These are phyloP conservation scores for Drosophila pectinifera DNA, from an alignment of 1,140 invertebrate genomes.

Conservation along the genomic window DNA sequence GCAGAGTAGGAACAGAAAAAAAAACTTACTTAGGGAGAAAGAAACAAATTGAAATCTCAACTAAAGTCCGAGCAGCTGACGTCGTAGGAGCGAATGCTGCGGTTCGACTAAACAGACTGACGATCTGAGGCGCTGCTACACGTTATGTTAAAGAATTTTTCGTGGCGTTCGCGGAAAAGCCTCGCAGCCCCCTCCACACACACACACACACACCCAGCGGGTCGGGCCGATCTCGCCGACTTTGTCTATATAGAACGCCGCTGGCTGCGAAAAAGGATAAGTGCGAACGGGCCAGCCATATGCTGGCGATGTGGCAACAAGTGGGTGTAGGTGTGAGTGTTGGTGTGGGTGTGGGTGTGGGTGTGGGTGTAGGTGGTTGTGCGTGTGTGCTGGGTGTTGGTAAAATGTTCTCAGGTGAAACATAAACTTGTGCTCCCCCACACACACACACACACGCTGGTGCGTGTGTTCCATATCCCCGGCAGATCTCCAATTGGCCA, in stretches of 20 bases:
- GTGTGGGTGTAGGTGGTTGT: constrained; percentile 29
- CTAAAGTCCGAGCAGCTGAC: constrained; percentile 85
- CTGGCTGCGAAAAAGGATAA: constrained; percentile 20
- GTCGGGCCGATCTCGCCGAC: constrained; percentile 2
- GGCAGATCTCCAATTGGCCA: constrained; percentile 61
- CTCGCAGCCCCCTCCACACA: constrained; percentile 31
- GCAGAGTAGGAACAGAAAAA: constrained; percentile 56
- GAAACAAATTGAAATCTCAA: constrained; percentile 85
- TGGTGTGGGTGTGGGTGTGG: constrained; percentile 11
- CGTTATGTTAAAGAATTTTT: constrained; percentile 85
- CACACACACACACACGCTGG: constrained; percentile 13
- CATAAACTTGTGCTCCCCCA: constrained; percentile 71
- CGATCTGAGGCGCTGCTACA: constrained; percentile 84
- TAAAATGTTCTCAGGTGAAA: constrained; percentile 57
- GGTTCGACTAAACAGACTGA: constrained; percentile 85
- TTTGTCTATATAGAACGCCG: constrained; percentile 32
- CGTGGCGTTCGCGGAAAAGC: constrained; percentile 78
- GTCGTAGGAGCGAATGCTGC: constrained; percentile 85
- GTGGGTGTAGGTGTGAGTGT: too few species aligned
- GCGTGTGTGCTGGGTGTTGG: constrained; percentile 45
- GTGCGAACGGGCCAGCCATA: constrained; percentile 63
- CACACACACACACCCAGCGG: constrained; percentile 7
- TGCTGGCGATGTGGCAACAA: constrained; percentile 68
- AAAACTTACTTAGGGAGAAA: constrained; percentile 85
- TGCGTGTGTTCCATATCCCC: constrained; percentile 51